These are phyloP conservation scores for Oryzias curvinotus DNA, from an alignment of 2,113 vertebrate genomes.

Conservation along the genomic window DNA sequence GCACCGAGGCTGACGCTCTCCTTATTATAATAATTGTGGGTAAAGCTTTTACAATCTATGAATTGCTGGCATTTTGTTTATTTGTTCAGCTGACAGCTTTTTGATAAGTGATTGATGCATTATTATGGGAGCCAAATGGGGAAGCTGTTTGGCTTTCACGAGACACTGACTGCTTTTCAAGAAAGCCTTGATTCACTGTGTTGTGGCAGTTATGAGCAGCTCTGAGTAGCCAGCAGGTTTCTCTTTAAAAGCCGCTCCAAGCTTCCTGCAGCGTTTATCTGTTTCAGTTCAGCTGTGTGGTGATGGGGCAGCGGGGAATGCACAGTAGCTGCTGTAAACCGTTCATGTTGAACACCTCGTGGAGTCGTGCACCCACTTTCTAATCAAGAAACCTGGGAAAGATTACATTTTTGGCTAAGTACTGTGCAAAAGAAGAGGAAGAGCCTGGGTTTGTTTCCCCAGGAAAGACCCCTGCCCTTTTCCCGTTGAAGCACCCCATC, in stretches of 20 bases:
- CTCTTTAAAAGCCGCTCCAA: slow-evolving; percentile 5
- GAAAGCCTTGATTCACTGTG: slow-evolving; percentile 15
- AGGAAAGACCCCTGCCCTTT: slow-evolving; percentile 37
- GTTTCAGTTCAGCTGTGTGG: slow-evolving; percentile 12
- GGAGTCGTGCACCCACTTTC: not conserved
- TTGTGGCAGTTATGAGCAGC: slow-evolving; percentile 6
- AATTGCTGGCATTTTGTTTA: not conserved
- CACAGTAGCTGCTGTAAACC: not conserved
- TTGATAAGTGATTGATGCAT: slow-evolving; percentile 44
- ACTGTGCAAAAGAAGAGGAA: slow-evolving; percentile 22
- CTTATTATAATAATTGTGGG: slow-evolving; percentile 22
- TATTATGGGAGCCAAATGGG: slow-evolving; percentile 39
- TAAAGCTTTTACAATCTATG: slow-evolving; percentile 30
- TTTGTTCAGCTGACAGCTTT: slow-evolving; percentile 43
- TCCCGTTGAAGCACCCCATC: slow-evolving; percentile 36
- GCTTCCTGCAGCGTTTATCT: not conserved
- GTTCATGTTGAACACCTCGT: slow-evolving; percentile 38
- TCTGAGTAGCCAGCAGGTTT: slow-evolving; percentile 1
- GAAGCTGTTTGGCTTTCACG: slow-evolving; percentile 17
- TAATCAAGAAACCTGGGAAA: slow-evolving; percentile 22
- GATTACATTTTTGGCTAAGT: slow-evolving; percentile 18
- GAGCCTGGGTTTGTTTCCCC: slow-evolving; percentile 22
- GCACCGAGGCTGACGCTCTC: slow-evolving; percentile 12
- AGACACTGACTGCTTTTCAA: slow-evolving; percentile 15
- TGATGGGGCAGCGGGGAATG: slow-evolving; percentile 15